Evolutionary conservation across 2,888 invertebrate genomes (phyloP), one percentile per base, ranked within the genome.

Genomic region (Miltochrista miniata): DNA sequence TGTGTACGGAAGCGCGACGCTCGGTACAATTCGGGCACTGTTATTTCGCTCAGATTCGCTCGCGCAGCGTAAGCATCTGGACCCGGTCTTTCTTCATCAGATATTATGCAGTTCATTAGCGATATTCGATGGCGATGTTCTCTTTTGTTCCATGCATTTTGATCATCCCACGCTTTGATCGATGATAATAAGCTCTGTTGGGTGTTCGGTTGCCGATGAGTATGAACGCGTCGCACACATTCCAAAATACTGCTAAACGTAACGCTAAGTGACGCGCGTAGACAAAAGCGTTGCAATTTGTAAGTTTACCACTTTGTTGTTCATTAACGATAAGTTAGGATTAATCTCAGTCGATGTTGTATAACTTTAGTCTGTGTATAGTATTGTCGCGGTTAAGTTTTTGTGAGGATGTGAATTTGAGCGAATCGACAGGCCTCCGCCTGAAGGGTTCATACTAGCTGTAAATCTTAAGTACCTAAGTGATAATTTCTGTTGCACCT

Each of bases 281-380:
- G 68, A 69, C 70, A 67, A 72, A 68, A 77, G 85, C 86, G 85
- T 82, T 82, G 75, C 83, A 76, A 73, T 77, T 80, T 86, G 82
- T 87, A 85, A 83, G 84, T 89, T 90, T 88, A 89, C 90, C 90
- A 90, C 90, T 87, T 85, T 89, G 90, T 88, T 90, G 90, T 90
- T 90, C 90, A 90, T 90, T 90, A 90, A 85, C 82, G 85, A 81
- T 90, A 90, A 90, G 90, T 85, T 90, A 90, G 90, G 72, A 83
- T 85, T 89, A 90, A 89, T 88, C 83, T 90, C 87, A 86, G 83
- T 89, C 81, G 87, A 86, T 87, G 88, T 89, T 85, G 86, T 86
- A 58, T 84, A 79, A 79, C 78, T 83, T 84, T 85, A 86, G 85
- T 90, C 82, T 88, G 86, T 90, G 87, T 89, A 87, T 88, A 86